Conservation (phyloP, 1,140 invertebrate genomes). For the Drosophila nasuta region DNA sequence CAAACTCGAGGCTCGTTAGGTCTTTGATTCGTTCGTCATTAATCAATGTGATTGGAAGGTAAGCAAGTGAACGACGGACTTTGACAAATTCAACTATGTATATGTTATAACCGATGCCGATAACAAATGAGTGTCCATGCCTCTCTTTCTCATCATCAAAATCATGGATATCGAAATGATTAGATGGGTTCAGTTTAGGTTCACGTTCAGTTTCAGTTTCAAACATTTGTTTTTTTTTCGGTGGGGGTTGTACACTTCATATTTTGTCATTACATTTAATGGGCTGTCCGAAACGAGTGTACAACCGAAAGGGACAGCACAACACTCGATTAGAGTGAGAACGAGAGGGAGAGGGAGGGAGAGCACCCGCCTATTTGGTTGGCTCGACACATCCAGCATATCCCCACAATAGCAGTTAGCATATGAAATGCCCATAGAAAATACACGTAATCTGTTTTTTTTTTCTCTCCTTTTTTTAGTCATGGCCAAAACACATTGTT, state of each 20-base stretch:
- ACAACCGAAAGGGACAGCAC: not conserved
- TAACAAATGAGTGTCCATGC: conserved; percentile 49
- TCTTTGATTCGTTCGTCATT: conserved; percentile 28
- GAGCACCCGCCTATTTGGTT: conserved; percentile 54
- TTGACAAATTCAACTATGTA: conserved; percentile 49
- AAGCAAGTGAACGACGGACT: conserved; percentile 40
- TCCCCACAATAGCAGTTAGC: conserved; percentile 13
- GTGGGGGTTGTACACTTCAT: conserved; percentile 40
- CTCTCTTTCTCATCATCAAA: conserved; percentile 24
- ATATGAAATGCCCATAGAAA: conserved; percentile 34
- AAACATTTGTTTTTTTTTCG: not conserved
- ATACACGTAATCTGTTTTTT: conserved; percentile 32
- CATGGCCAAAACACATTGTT: conserved; percentile 59
- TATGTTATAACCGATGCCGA: not conserved
- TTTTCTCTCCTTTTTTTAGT: conserved; percentile 26
- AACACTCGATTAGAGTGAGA: not conserved
- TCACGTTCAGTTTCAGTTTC: not conserved
- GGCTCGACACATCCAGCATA: conserved; percentile 33
- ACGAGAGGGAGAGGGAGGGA: not conserved
- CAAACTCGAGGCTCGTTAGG: conserved; percentile 8
- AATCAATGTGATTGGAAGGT: conserved; percentile 34
- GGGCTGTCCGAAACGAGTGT: conserved; percentile 49
- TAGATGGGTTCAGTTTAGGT: conserved; percentile 10
- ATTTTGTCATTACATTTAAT: conserved; percentile 79
- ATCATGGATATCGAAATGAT: conserved; percentile 38